A percentile compares a stretch with the other conserved stretches of the same genome.
phyloP scores from a whole-genome alignment of 1,140 invertebrate species.

The Euglossa dilemma region DNA sequence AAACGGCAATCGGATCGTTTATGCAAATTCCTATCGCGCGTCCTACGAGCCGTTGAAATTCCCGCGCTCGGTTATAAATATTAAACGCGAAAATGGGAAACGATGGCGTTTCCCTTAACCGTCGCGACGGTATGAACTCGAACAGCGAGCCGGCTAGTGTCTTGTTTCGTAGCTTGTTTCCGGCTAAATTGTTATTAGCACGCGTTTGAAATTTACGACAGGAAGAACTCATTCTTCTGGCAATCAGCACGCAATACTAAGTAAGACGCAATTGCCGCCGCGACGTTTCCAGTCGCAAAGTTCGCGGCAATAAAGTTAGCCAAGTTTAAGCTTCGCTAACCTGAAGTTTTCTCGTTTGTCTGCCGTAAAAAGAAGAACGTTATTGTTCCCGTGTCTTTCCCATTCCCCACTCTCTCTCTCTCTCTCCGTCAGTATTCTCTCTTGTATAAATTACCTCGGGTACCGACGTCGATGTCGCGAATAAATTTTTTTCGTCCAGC shows the following conservation, averaged over 20 bases:
- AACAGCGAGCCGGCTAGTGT: background rate
- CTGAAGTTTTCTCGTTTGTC: conserved; percentile 42
- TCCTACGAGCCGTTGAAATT: too few species aligned
- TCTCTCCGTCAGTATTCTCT: too few species aligned
- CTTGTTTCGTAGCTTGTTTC: background rate
- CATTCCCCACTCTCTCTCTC: background rate
- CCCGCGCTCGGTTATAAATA: background rate
- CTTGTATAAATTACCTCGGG: background rate
- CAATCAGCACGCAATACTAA: conserved; percentile 31
- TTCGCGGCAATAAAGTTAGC: conserved; percentile 25
- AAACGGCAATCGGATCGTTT: too few species aligned
- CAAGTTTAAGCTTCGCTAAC: conserved; percentile 32
- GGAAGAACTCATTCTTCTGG: conserved; percentile 15
- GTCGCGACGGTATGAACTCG: background rate
- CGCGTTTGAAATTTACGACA: conserved; percentile 10
- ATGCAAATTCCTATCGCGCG: too few species aligned
- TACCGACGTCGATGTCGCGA: background rate
- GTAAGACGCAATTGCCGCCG: conserved; percentile 16
- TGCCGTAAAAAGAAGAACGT: conserved; percentile 2
- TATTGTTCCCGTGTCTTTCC: background rate
- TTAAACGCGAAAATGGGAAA: background rate
- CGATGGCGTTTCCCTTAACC: background rate
- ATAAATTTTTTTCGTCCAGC: background rate
- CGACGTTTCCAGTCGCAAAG: conserved; percentile 16
- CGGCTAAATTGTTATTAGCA: conserved; percentile 19